Base-by-base conservation (phyloP, 2,113 vertebrate genomes). In the Chlorodrepanis virens region DNA sequence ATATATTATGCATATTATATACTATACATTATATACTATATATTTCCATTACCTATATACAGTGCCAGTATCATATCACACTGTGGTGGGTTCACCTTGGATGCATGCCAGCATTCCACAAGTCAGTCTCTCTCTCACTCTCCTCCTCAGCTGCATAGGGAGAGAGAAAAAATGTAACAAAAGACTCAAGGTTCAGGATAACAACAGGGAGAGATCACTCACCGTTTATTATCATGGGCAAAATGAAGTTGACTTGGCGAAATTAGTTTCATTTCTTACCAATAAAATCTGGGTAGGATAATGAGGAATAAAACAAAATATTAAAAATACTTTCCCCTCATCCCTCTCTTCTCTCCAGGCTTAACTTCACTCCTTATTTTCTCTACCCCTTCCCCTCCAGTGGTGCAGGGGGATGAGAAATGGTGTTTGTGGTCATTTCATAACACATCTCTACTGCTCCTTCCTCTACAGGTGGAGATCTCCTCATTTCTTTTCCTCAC, bases 141-240 rank as follows among this genome's bases (percentile, higher is more conserved):
- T 3, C 3, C 3, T 47, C 12, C 23, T n/a, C 23, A 44, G n/a
- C 13, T 60, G 28, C 9, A 35, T 0, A 53, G 11, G 1, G 4
- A 24, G 9, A 75, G 9, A 31, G 40, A 82, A 82, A 82, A 68
- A 53, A 21, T 60, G 15, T 17, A 21, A 25, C 11, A 20, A 75
- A 39, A 47, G 12, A 7, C 15, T 60, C n/a, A 39, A 25, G 11
- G 4, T 53, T 22, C 0, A 2, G 10, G 12, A n/a, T 25, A 89
- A 47, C 0, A 5, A 21, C 33, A 57, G 21, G 24, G 35, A 56
- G 17, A 50, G 9, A 35, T 35, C 42, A 27, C 35, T 72, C 14
- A 49, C 5, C 5, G 4, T 14, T 27, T 50, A 50, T 12, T 5
- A 37, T 29, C 28, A 47, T 6, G 5, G 23, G 12, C 10, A 52